Conservation (phyloP, 2,888 invertebrate species). For the Scaeva pyrastri region DNA sequence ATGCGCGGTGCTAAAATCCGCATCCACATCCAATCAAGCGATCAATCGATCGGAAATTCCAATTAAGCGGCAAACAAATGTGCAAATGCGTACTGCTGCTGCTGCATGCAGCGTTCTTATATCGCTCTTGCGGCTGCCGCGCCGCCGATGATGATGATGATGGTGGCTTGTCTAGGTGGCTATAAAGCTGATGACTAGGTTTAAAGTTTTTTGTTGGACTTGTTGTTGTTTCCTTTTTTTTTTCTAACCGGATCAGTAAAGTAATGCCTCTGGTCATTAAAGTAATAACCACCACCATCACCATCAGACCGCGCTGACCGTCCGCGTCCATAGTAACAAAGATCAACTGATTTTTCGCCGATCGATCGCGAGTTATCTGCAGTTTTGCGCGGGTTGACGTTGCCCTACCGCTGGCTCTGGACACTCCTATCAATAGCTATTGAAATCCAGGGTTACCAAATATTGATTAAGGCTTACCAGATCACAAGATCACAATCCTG, state of each 20-base stretch:
- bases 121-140: not conserved
- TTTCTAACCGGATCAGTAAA: slow-evolving; percentile 66
- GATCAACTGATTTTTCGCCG: slow-evolving; percentile 70
- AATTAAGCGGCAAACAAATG: slow-evolving; percentile 75
- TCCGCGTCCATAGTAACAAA: slow-evolving; percentile 57
- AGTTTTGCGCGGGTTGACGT: slow-evolving; percentile 26
- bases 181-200: slow-evolving; percentile 64
- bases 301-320: slow-evolving; percentile 43
- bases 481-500: too few species aligned
- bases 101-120: not conserved
- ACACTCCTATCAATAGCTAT: slow-evolving; percentile 4
- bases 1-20: slow-evolving; percentile 71
- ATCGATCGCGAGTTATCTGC: slow-evolving; percentile 58
- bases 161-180: slow-evolving; percentile 28
- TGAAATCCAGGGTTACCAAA: not conserved
- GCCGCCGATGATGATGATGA: slow-evolving; percentile 18
- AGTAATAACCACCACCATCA: slow-evolving; percentile 71
- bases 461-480: not conserved
- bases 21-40: slow-evolving; percentile 72
- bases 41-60: slow-evolving; percentile 75
- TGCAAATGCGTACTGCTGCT: slow-evolving; percentile 68
- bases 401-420: not conserved
- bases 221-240: slow-evolving; percentile 15
- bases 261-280: slow-evolving; percentile 74
- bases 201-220: slow-evolving; percentile 10